phyloP scores from a whole-genome alignment of 2,113 vertebrate species.

The Larimichthys crocea region DNA sequence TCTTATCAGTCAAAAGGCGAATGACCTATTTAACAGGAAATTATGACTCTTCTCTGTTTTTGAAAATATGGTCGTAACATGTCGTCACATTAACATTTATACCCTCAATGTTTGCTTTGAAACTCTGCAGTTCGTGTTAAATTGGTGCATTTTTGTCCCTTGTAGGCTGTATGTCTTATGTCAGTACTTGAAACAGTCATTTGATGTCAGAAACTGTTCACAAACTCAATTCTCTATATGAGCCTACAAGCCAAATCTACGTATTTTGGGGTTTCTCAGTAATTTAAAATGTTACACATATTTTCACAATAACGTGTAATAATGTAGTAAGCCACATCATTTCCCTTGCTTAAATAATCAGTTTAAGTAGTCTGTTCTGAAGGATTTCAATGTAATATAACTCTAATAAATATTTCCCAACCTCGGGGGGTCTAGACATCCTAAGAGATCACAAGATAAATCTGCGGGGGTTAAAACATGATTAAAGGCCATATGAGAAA shows the following conservation, averaged over 20 bases:
- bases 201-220: background rate
- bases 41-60: background rate
- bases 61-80: background rate
- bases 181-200: background rate
- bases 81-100: background rate
- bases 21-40: constrained; percentile 15
- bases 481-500: background rate
- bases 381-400: background rate
- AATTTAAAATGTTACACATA: background rate
- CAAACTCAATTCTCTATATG: background rate
- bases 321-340: constrained; percentile 3
- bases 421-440: background rate
- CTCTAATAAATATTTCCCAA: background rate
- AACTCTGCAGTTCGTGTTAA: background rate
- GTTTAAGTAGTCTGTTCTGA: background rate
- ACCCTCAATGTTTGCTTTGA: background rate
- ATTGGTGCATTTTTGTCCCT: background rate
- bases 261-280: background rate
- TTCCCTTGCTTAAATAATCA: background rate
- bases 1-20: background rate
- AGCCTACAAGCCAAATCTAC: background rate
- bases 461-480: background rate
- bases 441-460: background rate
- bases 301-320: constrained; percentile 2
- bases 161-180: background rate